These are phyloP conservation scores for Pammene aurita DNA, from an alignment of 2,888 invertebrate species.

Conservation along the genomic window DNA sequence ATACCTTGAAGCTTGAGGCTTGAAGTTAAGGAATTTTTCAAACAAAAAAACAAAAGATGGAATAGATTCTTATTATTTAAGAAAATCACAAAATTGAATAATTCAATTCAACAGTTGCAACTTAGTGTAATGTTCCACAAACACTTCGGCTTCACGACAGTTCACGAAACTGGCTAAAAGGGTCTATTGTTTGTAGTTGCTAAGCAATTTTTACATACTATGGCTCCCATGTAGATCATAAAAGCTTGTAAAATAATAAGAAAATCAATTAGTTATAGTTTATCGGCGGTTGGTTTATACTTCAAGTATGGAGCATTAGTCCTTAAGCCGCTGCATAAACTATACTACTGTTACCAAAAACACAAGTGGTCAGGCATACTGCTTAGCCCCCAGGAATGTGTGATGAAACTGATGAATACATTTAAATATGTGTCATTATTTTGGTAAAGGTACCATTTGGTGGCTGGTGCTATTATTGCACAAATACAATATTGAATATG, in stretches of 20 bases:
- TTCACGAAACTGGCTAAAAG: conserved; percentile 8
- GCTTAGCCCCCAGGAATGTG: neutral
- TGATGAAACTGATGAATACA: neutral
- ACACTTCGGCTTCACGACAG: conserved; percentile 6
- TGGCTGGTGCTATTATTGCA: too few species aligned
- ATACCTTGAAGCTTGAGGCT: too few species aligned
- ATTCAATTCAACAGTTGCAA: conserved; percentile 10
- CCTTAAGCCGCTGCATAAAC: too few species aligned
- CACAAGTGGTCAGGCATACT: too few species aligned
- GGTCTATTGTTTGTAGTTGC: neutral
- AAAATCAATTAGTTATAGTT: too few species aligned
- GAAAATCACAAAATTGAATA: conserved; percentile 24
- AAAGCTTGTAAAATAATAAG: neutral
- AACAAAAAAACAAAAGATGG: conserved; percentile 12
- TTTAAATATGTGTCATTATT: too few species aligned
- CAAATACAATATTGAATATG: too few species aligned
- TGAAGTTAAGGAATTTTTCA: neutral
- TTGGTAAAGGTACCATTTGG: too few species aligned
- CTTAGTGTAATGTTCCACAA: conserved; percentile 14
- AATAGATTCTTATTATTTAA: conserved; percentile 39
- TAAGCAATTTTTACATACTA: neutral
- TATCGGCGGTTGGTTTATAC: too few species aligned
- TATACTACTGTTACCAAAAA: too few species aligned
- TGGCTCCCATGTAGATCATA: neutral
- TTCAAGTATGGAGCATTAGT: too few species aligned